phyloP scores from a whole-genome alignment of 2,113 vertebrate genomes.

The Podilymbus podiceps region DNA sequence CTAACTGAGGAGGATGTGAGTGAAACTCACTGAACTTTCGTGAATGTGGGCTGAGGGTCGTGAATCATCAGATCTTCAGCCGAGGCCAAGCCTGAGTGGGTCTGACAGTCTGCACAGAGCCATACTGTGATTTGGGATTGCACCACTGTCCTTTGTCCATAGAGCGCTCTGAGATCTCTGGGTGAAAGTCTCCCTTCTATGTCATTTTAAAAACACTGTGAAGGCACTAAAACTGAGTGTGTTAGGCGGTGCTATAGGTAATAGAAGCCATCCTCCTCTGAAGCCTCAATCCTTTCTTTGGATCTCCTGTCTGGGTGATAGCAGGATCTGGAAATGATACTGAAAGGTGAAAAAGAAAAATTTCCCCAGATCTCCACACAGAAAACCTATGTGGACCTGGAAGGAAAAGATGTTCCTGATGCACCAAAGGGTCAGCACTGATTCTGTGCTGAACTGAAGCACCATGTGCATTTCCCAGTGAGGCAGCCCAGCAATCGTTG shows the following conservation, averaged over 20 bases:
- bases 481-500: not conserved
- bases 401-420: not conserved
- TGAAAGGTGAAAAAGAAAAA: fast-evolving
- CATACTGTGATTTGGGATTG: not conserved
- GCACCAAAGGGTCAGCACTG: not conserved
- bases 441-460: not conserved
- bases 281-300: not conserved
- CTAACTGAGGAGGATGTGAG: constrained; percentile 33
- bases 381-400: not conserved
- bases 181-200: not conserved
- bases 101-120: not conserved
- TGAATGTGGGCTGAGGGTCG: constrained; percentile 58
- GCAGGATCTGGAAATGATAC: not conserved
- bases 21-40: constrained; percentile 58
- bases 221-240: not conserved
- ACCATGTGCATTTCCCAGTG: fast-evolving
- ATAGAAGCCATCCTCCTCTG: fast-evolving
- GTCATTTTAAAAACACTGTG: not conserved
- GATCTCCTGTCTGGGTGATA: not conserved
- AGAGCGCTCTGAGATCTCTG: not conserved
- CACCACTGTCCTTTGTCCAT: not conserved
- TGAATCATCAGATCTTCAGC: constrained; percentile 29
- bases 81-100: not conserved
- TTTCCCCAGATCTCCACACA: not conserved
- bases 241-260: not conserved